Evolutionary conservation across 2,888 invertebrate species (phyloP).

Genomic region (Myathropa florea): DNA sequence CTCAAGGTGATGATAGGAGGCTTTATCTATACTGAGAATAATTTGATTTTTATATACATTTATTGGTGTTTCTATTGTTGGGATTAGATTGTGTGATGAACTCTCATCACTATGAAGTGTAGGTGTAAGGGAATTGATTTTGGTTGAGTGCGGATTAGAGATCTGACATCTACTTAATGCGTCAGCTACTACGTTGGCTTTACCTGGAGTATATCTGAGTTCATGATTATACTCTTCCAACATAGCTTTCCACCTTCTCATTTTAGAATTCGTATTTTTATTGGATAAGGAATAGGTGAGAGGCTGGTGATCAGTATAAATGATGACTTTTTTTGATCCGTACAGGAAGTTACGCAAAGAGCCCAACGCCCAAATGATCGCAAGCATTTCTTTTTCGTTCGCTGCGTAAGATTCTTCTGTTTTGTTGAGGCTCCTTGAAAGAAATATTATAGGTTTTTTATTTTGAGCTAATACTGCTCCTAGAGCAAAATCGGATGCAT

Average conservation of each 20-base stretch:
- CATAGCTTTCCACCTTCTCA: not conserved
- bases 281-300: not conserved
- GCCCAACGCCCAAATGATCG: slow-evolving; percentile 3
- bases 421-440: slow-evolving; percentile 13
- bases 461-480: slow-evolving; percentile 9
- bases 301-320: not conserved
- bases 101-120: not conserved
- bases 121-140: not conserved
- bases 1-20: not conserved
- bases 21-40: not conserved
- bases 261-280: not conserved
- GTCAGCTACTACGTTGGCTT: slow-evolving; percentile 2
- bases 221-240: not conserved
- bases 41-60: slow-evolving; percentile 7
- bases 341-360: not conserved
- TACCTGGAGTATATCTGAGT: not conserved
- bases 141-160: too few relatives aligned
- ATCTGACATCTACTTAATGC: not conserved
- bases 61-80: slow-evolving; percentile 7
- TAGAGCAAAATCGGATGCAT: slow-evolving; percentile 11
- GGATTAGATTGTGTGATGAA: slow-evolving; percentile 1
- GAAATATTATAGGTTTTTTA: not conserved
- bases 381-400: slow-evolving; percentile 21
- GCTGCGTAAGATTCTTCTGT: slow-evolving; percentile 4
- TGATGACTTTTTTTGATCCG: not conserved